Evolutionary conservation across 2,113 vertebrate species (phyloP).

Genomic region (Thryonomys swinderianus): DNA sequence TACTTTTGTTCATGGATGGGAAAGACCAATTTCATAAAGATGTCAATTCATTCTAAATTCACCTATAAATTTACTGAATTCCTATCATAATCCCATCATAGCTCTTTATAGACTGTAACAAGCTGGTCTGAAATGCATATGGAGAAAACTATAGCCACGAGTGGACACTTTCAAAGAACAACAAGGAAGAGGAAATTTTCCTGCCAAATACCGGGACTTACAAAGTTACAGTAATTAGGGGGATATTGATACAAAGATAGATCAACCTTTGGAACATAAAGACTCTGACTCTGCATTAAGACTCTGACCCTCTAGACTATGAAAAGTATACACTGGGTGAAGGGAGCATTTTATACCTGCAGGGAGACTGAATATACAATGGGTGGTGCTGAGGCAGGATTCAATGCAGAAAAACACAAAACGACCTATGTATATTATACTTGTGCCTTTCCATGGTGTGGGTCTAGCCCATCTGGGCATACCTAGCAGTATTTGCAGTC

Average conservation of each 20-base stretch:
- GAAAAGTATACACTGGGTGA: not conserved
- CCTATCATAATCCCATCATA: constrained; percentile 54
- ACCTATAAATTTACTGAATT: constrained; percentile 68
- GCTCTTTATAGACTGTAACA: constrained; percentile 62
- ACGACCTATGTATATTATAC: not conserved
- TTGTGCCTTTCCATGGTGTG: not conserved
- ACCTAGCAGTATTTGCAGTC: not conserved
- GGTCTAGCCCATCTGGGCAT: not conserved
- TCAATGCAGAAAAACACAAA: not conserved
- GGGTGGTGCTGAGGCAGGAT: not conserved
- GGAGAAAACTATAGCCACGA: not conserved
- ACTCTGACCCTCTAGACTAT: not conserved
- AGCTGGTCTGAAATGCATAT: constrained; percentile 43
- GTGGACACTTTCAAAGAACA: constrained; percentile 25
- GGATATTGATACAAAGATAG: not conserved
- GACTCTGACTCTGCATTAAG: not conserved
- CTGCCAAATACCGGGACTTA: not conserved
- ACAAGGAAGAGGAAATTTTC: not conserved
- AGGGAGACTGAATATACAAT: not conserved
- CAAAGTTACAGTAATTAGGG: not conserved
- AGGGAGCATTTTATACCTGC: not conserved
- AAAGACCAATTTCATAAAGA: constrained; percentile 63
- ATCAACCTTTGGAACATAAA: not conserved
- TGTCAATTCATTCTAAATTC: constrained; percentile 70
- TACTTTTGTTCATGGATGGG: constrained; percentile 60